Evolutionary conservation across 2,888 invertebrate genomes (phyloP), one percentile per base, ranked within the genome.

Genomic region (Oscheius sp.): DNA sequence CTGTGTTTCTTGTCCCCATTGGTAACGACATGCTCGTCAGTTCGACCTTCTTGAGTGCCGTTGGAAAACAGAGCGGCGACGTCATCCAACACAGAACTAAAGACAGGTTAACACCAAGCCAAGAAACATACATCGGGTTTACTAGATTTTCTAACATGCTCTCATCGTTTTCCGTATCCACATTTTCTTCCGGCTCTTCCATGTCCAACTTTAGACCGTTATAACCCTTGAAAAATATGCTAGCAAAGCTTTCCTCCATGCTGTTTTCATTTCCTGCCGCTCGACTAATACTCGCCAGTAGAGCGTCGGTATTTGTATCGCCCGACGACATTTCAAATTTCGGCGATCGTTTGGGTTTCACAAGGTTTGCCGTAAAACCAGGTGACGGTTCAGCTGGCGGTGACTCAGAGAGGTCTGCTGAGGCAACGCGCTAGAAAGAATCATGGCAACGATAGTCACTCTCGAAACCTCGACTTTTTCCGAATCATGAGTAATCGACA

Each of bases 31-130:
- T 17, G 28, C 14, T 75, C 77, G 1, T 62, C 67, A 36, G 47
- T 38, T 3, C 57, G 36, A 12, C 72, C 57, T 41, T 79, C 75
- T 0, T 68, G 66, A 3, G 71, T 69, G 2, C 22, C 36, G 30
- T 59, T 59, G 14, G 67, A 68, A 70, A 79, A 77, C 17, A 79
- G 67, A 17, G 79, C 79, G 3, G 77, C 79, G 9, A 79, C 79
- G 67, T 79, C 75, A 47, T 79, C 79, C 20, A 79, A 74, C 33
- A 79, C 75, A 20, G 75, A 72, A 28, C 72, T 72, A 54, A 54
- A 69, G 54, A 54, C 17, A 64, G 28, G 9, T 54, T 32, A 38
- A 38, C 33, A 14, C 32, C 20, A 22, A 8, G 45, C 20, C 28
- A 12, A 14, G 3, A 38, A 54, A 20, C 70, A 64, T 26, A 73